These are phyloP conservation scores for Pedetes capensis DNA, from an alignment of 2,113 vertebrate genomes.

Conservation along the genomic window DNA sequence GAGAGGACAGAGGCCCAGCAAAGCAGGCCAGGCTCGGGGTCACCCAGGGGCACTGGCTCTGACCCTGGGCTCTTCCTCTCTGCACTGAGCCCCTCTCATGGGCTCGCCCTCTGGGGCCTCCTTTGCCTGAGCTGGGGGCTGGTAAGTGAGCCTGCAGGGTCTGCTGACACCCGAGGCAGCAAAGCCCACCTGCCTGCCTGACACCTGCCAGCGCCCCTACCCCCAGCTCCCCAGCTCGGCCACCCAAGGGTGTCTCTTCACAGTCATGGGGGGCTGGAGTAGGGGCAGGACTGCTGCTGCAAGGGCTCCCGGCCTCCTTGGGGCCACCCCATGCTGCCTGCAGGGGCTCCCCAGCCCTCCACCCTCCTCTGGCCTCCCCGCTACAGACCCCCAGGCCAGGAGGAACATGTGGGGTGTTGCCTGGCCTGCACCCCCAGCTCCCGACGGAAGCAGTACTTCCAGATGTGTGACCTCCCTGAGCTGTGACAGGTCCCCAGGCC, in stretches of 20 bases:
- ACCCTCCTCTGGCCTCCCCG: neutral
- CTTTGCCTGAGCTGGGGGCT: neutral
- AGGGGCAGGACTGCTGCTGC: too few relatives aligned
- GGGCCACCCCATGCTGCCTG: too few relatives aligned
- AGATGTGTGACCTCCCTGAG: too few relatives aligned
- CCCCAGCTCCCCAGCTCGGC: neutral
- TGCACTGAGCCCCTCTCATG: accelerated
- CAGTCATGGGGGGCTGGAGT: neutral
- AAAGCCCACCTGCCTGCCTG: too few relatives aligned
- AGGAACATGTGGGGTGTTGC: too few relatives aligned
- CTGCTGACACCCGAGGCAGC: neutral
- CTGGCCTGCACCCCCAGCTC: too few relatives aligned
- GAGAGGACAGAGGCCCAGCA: neutral
- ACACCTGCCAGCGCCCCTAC: too few relatives aligned
- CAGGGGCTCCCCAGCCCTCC: accelerated
- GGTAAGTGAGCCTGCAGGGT: neutral
- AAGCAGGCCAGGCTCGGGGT: neutral
- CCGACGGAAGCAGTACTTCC: accelerated
- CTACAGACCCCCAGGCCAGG: neutral
- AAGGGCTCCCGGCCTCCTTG: accelerated
- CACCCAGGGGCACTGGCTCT: neutral
- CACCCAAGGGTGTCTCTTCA: neutral
- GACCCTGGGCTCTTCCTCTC: too few relatives aligned
- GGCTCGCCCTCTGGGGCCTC: neutral
- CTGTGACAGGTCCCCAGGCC: neutral